Base-by-base conservation (phyloP, 2,113 vertebrate species). In the Tiliqua scincoides region DNA sequence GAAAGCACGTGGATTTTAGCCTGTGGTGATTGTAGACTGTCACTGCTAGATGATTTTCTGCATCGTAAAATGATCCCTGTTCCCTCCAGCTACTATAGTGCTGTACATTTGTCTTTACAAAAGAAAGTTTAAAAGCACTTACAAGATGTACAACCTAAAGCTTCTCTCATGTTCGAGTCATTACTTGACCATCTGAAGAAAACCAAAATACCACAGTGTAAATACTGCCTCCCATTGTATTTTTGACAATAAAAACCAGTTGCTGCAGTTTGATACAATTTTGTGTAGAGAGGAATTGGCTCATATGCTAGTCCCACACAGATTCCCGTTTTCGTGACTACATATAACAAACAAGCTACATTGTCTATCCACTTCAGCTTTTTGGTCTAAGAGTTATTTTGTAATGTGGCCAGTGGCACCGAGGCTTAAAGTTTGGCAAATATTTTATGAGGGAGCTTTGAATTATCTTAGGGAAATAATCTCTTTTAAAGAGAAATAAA, bases 391-490 rank as follows among this genome's bases (percentile, higher is more conserved):
- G 48, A 87, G 30, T 12, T 35, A 71, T 27, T 54, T 17, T 83
- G 61, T 67, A 2, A 17, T 11, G 54, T 27, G 20, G 90, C 21
- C 71, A 83, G 32, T 3, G 25, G 12, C 82, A 3, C 92, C n/a
- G 8, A 11, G 17, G 12, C 30, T 74, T 71, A n/a, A 76, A 62
- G 11, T 23, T 6, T 62, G 27, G 18, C 35, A 40, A 20, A 75
- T 21, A 86, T n/a, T 73, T 27, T 88, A 67, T 57, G 82, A 52
- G 87, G 73, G 15, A 84, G 21, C 18, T 83, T 88, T 59, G 27
- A 32, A 32, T 68, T 68, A 10, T 68, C 67, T 68, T 68, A 14
- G 67, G 14, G 67, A 32, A 68, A 32, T 68, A 2, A 57, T 15
- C 54, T 57, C 3, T 12, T 67, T n/a, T n/a, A n/a, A n/a, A 14